Evolutionary conservation across 2,797 vertebrate genomes (phyloP).

Genomic region (Paguma larvata): DNA sequence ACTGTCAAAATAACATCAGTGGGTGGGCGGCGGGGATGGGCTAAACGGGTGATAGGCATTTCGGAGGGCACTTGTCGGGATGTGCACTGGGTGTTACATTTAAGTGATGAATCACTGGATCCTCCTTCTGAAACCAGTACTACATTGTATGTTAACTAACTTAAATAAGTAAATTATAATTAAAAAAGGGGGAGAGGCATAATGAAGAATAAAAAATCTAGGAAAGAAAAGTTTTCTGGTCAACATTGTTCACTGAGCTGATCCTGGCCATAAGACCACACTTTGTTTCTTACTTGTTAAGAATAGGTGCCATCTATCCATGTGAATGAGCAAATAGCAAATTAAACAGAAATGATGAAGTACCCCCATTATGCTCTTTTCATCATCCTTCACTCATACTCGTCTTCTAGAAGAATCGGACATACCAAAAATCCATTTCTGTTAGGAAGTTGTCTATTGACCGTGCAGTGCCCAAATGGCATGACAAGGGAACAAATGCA

Average conservation of each 20-base stretch:
- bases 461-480: neutral
- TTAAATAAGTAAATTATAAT: too few relatives aligned
- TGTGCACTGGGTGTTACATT: too few relatives aligned
- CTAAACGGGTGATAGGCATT: too few relatives aligned
- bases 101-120: too few relatives aligned
- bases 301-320: neutral
- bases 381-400: neutral
- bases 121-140: too few relatives aligned
- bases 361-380: neutral
- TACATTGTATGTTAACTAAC: too few relatives aligned
- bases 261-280: neutral
- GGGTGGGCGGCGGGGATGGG: too few relatives aligned
- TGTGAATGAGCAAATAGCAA: neutral
- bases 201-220: neutral
- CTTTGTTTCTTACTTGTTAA: neutral
- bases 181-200: neutral
- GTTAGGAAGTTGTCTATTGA: neutral
- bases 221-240: neutral
- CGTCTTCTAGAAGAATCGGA: slow-evolving; percentile 5
- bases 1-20: too few relatives aligned
- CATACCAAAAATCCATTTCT: neutral
- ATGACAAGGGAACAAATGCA: neutral
- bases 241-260: neutral
- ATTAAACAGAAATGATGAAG: neutral
- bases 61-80: too few relatives aligned